Conservation (phyloP, 2,113 vertebrate genomes). For the Carettochelys insculpta region DNA sequence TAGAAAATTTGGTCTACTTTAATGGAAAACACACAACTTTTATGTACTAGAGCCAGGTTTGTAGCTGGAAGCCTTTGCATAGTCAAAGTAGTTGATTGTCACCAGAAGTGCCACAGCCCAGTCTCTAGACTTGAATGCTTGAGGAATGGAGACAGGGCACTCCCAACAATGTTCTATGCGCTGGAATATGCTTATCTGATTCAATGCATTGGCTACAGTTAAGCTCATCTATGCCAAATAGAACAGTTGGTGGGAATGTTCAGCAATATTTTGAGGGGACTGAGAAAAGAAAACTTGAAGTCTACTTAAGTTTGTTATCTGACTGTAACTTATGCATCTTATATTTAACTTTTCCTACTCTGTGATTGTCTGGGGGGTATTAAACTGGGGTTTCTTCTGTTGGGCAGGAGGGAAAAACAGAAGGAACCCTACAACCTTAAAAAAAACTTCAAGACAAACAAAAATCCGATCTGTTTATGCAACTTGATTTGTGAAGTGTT, state of each 20-base stretch:
- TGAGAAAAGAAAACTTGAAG: background rate
- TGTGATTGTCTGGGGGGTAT: background rate
- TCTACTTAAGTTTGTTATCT: background rate
- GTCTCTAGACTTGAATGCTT: background rate
- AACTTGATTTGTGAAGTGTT: background rate
- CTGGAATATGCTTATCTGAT: background rate
- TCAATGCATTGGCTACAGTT: background rate
- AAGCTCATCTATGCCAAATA: background rate
- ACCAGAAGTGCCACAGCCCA: background rate
- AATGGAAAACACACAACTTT: background rate
- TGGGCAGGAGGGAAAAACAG: background rate
- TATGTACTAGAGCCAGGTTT: background rate
- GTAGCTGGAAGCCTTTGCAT: background rate
- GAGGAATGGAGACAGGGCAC: background rate
- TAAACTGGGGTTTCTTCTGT: background rate
- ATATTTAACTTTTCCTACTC: background rate
- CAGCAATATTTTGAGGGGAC: background rate
- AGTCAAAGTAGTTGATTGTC: constrained; percentile 40
- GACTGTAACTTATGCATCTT: background rate
- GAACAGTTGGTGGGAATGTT: background rate
- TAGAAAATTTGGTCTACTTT: background rate
- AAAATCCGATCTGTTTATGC: background rate
- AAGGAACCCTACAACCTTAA: background rate
- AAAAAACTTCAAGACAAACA: background rate
- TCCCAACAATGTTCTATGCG: constrained; percentile 25